Conservation (phyloP, 1,140 invertebrate genomes). For the Scaptomyza pallida region DNA sequence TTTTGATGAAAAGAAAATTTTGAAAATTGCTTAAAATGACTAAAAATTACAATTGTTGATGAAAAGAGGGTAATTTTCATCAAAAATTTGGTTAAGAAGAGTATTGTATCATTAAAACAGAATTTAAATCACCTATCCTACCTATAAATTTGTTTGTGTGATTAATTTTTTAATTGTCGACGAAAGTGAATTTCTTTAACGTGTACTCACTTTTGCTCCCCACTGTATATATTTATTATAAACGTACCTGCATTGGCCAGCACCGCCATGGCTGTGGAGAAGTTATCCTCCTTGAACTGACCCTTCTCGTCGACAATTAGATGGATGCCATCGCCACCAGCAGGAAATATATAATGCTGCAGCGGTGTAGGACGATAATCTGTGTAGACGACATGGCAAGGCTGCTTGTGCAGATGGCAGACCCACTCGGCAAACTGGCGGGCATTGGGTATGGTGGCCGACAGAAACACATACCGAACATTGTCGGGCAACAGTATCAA, state of each 20-base stretch:
- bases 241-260: constrained; percentile 89
- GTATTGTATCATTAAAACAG: too few relatives aligned
- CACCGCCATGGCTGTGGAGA: constrained; percentile 96
- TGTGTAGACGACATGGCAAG: constrained; percentile 99
- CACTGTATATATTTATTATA: too few relatives aligned
- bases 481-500: constrained; percentile 98
- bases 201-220: too few relatives aligned
- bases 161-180: too few relatives aligned
- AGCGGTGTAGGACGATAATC: constrained; percentile 98
- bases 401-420: constrained; percentile 96
- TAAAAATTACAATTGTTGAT: too few relatives aligned
- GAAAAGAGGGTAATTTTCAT: too few relatives aligned
- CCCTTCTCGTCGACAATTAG: constrained; percentile 97
- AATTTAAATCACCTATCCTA: too few relatives aligned
- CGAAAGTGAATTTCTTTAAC: too few relatives aligned
- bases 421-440: constrained; percentile 99
- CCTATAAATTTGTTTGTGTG: too few relatives aligned
- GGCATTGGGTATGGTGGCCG: constrained; percentile 99
- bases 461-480: constrained; percentile 99
- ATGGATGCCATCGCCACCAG: constrained; percentile 97
- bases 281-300: constrained; percentile 98
- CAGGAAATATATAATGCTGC: constrained; percentile 98
- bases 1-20: too few relatives aligned
- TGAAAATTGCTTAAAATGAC: too few relatives aligned
- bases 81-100: too few relatives aligned